These are phyloP conservation scores for Callosobruchus maculatus DNA, from an alignment of 2,888 invertebrate species.

Conservation along the genomic window DNA sequence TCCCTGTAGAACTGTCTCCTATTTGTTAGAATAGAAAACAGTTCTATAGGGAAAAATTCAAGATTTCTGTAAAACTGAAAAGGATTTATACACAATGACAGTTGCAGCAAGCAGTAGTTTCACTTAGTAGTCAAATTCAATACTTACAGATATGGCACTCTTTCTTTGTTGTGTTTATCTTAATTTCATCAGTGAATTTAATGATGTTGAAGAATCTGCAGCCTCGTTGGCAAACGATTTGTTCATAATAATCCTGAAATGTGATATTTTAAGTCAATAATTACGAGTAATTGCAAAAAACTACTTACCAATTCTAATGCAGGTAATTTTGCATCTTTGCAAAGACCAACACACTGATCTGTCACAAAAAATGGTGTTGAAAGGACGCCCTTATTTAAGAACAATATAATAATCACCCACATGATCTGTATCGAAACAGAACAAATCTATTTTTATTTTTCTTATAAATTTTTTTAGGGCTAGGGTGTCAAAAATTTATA, in stretches of 20 bases:
- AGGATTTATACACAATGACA: no score
- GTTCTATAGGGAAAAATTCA: no score
- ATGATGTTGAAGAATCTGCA: slow-evolving; percentile 40
- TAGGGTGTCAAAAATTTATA: background rate
- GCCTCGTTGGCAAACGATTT: slow-evolving; percentile 39
- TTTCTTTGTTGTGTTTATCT: slow-evolving; percentile 34
- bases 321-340: slow-evolving; percentile 26
- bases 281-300: slow-evolving; percentile 5
- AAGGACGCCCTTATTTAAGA: background rate
- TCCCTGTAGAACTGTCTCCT: no score
- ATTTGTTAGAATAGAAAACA: no score
- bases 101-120: no score
- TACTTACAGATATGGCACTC: slow-evolving; percentile 40
- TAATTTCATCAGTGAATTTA: slow-evolving; percentile 34
- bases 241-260: slow-evolving; percentile 33
- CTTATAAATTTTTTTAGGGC: background rate
- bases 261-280: background rate
- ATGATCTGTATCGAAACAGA: background rate
- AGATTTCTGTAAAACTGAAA: no score
- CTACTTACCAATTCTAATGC: slow-evolving; percentile 25
- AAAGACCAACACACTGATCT: slow-evolving; percentile 29
- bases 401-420: background rate
- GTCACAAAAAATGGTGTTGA: slow-evolving; percentile 12
- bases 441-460: background rate
- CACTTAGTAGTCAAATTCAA: no score